These are phyloP conservation scores for Eolophus roseicapilla DNA, from an alignment of 2,113 vertebrate genomes.

Conservation along the genomic window DNA sequence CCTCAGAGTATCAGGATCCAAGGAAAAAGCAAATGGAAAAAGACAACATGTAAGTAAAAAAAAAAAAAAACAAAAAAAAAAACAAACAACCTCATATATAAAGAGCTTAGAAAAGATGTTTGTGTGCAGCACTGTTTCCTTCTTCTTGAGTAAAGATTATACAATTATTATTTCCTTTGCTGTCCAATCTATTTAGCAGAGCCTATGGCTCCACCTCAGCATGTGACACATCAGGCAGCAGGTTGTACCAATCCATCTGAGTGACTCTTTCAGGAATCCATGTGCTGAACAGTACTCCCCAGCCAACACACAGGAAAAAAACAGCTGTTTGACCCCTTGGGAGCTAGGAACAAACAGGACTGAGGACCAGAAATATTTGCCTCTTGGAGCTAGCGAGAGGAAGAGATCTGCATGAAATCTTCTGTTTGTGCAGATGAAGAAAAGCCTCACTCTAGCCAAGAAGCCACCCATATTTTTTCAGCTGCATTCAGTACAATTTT, in stretches of 20 bases:
- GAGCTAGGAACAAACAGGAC: neutral
- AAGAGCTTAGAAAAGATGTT: neutral
- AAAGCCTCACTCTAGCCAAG: neutral
- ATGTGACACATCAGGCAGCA: rapidly evolving
- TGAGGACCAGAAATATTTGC: neutral
- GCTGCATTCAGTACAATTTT: neutral
- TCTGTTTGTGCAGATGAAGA: neutral
- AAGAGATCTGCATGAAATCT: neutral
- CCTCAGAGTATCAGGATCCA: neutral
- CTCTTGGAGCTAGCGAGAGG: neutral
- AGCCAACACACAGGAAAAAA: neutral
- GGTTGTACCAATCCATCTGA: too few relatives aligned
- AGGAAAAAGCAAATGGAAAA: neutral
- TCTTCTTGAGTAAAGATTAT: neutral
- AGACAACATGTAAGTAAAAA: neutral
- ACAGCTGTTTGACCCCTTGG: neutral
- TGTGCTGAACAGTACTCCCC: neutral
- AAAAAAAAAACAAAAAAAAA: neutral
- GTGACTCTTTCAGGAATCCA: neutral
- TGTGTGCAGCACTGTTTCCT: neutral
- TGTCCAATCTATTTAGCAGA: neutral
- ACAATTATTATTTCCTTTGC: neutral
- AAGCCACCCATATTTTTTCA: neutral
- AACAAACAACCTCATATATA: neutral
- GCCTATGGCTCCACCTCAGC: neutral